Percentiles rank a stretch among this genome's conserved stretches.
These are phyloP conservation scores for Chrysocyon brachyurus DNA, from an alignment of 2,797 vertebrate species.

Conservation along the genomic window DNA sequence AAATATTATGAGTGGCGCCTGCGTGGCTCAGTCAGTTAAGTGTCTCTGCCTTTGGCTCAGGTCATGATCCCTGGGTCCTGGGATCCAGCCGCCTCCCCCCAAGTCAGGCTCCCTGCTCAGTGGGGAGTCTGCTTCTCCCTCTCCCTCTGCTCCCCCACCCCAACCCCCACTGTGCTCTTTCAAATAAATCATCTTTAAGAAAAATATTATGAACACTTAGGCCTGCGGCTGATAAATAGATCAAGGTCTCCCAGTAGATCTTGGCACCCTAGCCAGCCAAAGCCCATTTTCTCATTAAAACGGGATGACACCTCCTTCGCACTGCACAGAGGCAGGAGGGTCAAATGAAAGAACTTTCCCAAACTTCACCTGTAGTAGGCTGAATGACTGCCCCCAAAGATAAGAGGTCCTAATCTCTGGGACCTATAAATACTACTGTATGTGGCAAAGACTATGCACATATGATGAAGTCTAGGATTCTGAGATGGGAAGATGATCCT, in stretches of 20 bases:
- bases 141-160: no score
- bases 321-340: not conserved
- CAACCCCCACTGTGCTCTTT: no score
- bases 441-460: not conserved
- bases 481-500: not conserved
- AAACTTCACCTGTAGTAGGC: not conserved
- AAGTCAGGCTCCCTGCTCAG: no score
- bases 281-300: not conserved
- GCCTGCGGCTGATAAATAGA: not conserved
- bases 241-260: not conserved
- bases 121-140: no score
- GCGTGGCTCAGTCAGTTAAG: no score
- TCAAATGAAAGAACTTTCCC: conserved; percentile 23
- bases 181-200: no score
- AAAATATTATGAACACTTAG: not conserved
- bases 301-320: not conserved
- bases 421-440: not conserved
- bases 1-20: not conserved
- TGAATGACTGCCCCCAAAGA: not conserved
- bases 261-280: not conserved
- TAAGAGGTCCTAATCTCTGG: not conserved
- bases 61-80: no score
- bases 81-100: no score
- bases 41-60: no score
- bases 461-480: not conserved